Evolutionary conservation across 1,140 invertebrate species (phyloP).

Genomic region (Drosophila obscura): DNA sequence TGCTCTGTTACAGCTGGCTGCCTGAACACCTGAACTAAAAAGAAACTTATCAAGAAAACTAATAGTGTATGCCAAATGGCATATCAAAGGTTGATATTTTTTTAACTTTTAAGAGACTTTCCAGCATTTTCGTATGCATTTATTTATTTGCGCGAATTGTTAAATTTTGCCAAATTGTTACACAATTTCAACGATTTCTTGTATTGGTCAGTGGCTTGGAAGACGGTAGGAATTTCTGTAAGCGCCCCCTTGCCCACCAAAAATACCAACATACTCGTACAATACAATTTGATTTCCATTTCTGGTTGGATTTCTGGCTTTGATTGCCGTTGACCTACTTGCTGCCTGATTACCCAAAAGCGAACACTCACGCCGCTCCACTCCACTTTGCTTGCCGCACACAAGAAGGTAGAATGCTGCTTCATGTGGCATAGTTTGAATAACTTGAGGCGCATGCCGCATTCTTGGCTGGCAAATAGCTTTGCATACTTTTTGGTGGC

Average conservation of each 20-base stretch:
- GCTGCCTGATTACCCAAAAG: conserved; percentile 70
- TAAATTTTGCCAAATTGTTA: background rate
- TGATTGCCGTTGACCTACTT: conserved; percentile 75
- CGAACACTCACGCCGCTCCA: conserved; percentile 11
- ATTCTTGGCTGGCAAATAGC: conserved; percentile 70
- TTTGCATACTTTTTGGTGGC: conserved; percentile 67
- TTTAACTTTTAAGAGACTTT: too few relatives aligned
- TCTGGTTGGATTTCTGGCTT: conserved; percentile 63
- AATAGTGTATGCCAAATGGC: too few relatives aligned
- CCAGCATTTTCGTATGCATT: background rate
- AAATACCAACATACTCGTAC: conserved; percentile 16
- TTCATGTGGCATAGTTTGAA: conserved; percentile 59
- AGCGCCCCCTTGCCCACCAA: background rate
- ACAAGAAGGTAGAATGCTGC: conserved; percentile 12
- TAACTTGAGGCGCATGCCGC: conserved; percentile 67
- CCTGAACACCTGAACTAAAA: too few relatives aligned
- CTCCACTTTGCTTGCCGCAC: background rate
- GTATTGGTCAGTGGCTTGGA: conserved; percentile 37
- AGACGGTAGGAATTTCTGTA: conserved; percentile 24
- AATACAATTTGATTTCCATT: conserved; percentile 71
- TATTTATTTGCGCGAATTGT: too few relatives aligned
- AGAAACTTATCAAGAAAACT: too few relatives aligned
- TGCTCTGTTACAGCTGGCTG: too few relatives aligned
- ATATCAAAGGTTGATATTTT: too few relatives aligned
- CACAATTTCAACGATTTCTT: background rate